Evolutionary conservation across 2,797 vertebrate genomes (phyloP), one percentile per base, ranked within the genome.

Genomic region (Danio albolineatus): DNA sequence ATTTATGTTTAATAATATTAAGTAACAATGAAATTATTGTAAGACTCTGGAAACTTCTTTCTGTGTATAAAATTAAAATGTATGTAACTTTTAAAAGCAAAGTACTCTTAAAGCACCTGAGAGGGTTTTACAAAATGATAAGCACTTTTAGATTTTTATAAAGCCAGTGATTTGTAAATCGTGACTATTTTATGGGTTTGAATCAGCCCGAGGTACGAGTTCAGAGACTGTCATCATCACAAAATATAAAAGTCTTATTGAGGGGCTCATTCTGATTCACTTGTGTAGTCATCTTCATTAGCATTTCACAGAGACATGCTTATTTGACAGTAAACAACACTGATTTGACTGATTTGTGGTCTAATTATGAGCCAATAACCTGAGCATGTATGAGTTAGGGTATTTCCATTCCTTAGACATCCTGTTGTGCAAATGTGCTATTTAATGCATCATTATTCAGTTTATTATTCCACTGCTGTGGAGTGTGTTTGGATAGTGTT

Each of bases 101-200:
- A n/a, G 46, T 54, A 54, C 43, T n/a, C 1, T 54, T 21, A 64
- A 69, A 62, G 28, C 14, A 53, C 19, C 2, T 28, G 12, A 43
- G 19, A n/a, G n/a, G n/a, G n/a, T n/a, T n/a, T 12, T 43, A 72
- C 61, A 61, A 65, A 43, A 75, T 53, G 71, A 44, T 28, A 16
- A 39, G 82, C 61, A 61, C 44, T 54, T 78, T 62, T 59, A 64
- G 56, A 77, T 77, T 73, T 48, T 60, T 49, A 78, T 78, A 62
- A 82, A 72, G 78, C 21, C 1, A 8, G 49, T 84, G 54, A 73
- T 84, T 62, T 84, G 75, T 83, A 71, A 80, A 67, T 73, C 73
- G 71, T 82, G 85, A 64, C 19, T 43, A 59, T 13, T 38, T 39
- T 83, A 77, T 84, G 77, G 70, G 79, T 65, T 82, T 76, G 79